Base-by-base conservation (phyloP, 2,797 vertebrate genomes). In the Spondyliosoma cantharus region DNA sequence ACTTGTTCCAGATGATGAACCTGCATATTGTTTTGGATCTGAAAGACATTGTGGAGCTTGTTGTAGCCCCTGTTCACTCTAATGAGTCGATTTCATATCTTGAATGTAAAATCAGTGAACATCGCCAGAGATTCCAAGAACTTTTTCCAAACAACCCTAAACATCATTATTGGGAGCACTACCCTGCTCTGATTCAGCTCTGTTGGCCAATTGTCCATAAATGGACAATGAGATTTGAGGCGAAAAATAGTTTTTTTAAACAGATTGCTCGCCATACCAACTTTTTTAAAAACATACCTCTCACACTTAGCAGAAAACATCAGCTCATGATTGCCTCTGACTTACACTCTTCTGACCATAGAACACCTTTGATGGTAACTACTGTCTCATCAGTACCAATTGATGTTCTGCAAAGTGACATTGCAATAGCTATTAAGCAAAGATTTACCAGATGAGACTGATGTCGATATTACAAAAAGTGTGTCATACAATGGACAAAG, bases 321-420 rank as follows among this genome's bases (percentile, higher is more conserved):
- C 76, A 86, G 60, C 52, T 82, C 7, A 52, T 53, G 24, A 75
- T 80, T 70, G 66, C 81, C 50, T 79, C 43, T 58, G 57, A 79
- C n/a, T 59, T 74, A 65, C 72, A 66, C 16, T 65, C 43, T 54
- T 54, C 48, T 71, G 46, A 46, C 37, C 60, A 65, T 52, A 53
- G 20, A 46, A 52, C 66, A 76, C 19, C 53, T 53, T 58, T 75
- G 50, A 7, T 42, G 7, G 64, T 42, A 60, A 60, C 58, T 42
- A 60, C 11, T 60, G 32, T 37, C 3, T 61, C 37, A 43, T 61
- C 59, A 61, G 65, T 67, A 67, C 65, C 49, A 17, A 25, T 25
- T 22, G 50, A 67, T 67, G 65, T 67, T 54, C 24, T 67, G 65
- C 50, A 68, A 42, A 68, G 65, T 27, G 19, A 58, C 24, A 58